Conservation (phyloP, 2,888 invertebrate species). For the Flabesymbios commensalis region DNA sequence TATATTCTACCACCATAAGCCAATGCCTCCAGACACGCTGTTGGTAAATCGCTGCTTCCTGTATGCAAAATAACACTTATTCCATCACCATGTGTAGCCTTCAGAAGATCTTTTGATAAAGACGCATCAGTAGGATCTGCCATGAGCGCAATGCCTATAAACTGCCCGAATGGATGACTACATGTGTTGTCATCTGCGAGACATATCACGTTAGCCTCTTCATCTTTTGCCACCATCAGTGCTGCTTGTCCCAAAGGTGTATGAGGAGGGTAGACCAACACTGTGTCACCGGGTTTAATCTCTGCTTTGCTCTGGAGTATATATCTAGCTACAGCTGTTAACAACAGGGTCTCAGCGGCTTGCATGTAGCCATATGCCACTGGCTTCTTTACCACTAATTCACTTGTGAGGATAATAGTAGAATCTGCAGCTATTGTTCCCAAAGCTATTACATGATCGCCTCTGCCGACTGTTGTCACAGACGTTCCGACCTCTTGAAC, state of each 20-base stretch:
- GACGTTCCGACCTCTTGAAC: background rate
- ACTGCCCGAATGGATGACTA: background rate
- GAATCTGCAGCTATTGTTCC: background rate
- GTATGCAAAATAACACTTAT: background rate
- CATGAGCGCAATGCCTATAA: too few relatives aligned
- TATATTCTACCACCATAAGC: too few relatives aligned
- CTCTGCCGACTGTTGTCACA: background rate
- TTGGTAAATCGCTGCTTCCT: too few relatives aligned
- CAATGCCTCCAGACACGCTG: too few relatives aligned
- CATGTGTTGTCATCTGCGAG: background rate
- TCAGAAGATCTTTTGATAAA: background rate
- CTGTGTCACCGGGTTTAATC: background rate
- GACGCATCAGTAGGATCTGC: background rate
- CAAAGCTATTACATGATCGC: background rate
- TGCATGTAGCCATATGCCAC: background rate
- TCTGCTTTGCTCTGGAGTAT: background rate
- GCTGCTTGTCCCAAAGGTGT: background rate
- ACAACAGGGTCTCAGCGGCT: background rate
- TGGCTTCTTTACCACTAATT: background rate
- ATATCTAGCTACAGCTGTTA: background rate
- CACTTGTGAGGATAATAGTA: background rate
- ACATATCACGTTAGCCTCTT: background rate
- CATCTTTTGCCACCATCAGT: background rate
- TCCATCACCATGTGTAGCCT: background rate
- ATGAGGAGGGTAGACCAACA: background rate